A percentile compares a stretch with the other conserved stretches of the same genome.
Conservation (phyloP, 2,888 invertebrate species). For the Carcina quercana region DNA sequence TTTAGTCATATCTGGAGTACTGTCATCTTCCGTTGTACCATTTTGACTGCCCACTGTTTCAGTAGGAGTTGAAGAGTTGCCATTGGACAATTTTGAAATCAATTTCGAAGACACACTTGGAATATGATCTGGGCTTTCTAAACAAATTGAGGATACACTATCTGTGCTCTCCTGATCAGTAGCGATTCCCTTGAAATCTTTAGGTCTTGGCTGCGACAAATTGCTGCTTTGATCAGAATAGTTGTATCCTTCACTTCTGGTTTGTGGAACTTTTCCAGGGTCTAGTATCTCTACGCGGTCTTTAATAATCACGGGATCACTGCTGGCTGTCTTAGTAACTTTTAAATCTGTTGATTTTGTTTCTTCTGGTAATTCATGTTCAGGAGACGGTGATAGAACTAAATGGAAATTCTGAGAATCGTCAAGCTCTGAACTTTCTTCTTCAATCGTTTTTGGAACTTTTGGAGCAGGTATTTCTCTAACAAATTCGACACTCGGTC, state of each 20-base stretch:
- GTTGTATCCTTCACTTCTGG: constrained; percentile 46
- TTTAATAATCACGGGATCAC: constrained; percentile 44
- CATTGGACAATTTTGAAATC: constrained; percentile 64
- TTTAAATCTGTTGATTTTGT: too few relatives aligned
- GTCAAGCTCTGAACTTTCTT: constrained; percentile 39
- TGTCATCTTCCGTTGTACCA: constrained; percentile 35
- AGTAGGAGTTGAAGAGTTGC: constrained; percentile 61
- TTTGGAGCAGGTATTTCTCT: constrained; percentile 36
- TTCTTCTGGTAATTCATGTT: constrained; percentile 20
- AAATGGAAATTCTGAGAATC: constrained; percentile 63
- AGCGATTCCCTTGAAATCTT: constrained; percentile 39
- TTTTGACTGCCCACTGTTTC: constrained; percentile 32
- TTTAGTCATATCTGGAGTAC: constrained; percentile 55
- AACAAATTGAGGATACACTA: constrained; percentile 42
- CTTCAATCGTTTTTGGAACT: constrained; percentile 45
- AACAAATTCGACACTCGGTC: constrained; percentile 42
- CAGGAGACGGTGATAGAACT: constrained; percentile 46
- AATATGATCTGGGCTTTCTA: constrained; percentile 53
- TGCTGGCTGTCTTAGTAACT: constrained; percentile 22
- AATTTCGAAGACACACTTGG: constrained; percentile 54
- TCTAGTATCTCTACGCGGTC: constrained; percentile 39
- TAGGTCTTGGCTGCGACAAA: constrained; percentile 32
- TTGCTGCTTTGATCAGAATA: constrained; percentile 40
- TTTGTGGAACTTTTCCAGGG: constrained; percentile 32
- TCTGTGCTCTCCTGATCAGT: constrained; percentile 65